These are phyloP conservation scores for Spodoptera litura DNA, from an alignment of 1,140 invertebrate genomes.

Conservation along the genomic window DNA sequence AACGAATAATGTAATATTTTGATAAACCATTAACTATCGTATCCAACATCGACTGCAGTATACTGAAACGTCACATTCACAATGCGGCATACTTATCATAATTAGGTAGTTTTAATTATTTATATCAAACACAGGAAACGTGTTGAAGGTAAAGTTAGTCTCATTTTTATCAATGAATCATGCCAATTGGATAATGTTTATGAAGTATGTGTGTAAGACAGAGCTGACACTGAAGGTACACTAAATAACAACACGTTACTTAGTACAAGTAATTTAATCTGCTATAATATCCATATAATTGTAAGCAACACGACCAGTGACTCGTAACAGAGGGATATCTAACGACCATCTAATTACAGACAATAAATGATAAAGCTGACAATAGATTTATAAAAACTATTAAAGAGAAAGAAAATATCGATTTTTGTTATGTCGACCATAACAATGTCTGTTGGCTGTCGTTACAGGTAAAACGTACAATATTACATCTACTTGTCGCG, in stretches of 20 bases:
- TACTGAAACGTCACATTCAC: conserved; percentile 11
- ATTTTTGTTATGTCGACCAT: no score
- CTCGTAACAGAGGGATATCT: not conserved
- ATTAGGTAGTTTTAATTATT: not conserved
- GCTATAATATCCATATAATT: conserved; percentile 25
- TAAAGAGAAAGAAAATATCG: no score
- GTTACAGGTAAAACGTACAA: no score
- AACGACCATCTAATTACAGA: conserved; percentile 11
- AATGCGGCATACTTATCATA: conserved; percentile 16
- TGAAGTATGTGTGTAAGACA: not conserved
- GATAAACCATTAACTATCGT: not conserved
- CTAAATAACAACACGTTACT: not conserved
- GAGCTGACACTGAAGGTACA: no score
- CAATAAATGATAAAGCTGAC: conserved; percentile 5
- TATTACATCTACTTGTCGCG: no score
- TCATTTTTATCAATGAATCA: not conserved
- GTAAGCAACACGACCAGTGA: not conserved
- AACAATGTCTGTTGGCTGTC: no score
- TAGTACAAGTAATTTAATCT: conserved; percentile 15
- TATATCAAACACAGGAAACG: not conserved
- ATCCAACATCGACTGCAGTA: conserved; percentile 8
- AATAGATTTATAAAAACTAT: not conserved
- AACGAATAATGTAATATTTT: conserved; percentile 7
- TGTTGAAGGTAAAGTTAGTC: not conserved
- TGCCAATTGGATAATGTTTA: not conserved